Evolutionary conservation across 1,140 invertebrate genomes (phyloP), one percentile per base, ranked within the genome.

Genomic region (Apis laboriosa): DNA sequence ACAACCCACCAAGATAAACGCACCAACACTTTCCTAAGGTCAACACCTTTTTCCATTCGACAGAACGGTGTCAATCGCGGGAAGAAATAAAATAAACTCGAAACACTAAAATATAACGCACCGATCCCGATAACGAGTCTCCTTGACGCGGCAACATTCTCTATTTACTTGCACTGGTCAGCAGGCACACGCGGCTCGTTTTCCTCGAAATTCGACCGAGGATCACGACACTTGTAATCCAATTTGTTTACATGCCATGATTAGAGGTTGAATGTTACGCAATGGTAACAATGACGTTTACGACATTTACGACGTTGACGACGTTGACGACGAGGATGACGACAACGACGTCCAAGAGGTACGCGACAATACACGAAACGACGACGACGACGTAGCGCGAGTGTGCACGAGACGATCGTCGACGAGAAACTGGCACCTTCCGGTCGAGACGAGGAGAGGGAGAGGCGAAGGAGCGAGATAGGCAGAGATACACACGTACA

Each of bases 401-500:
- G 77, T 90, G 83, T 84, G 84, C 70, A 83, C 86, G 87, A 89
- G 89, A 90, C 90, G 90, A 91, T 90, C 85, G 89, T 90, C 86
- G 90, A 91, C 85, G 92, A 92, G 91, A 92, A 92, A 93, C 92
- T 93, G 92, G 91, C 91, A 92, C 90, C 91, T 92, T 92, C 91
- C 91, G 91, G 92, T 91, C 89, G 90, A 87, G 89, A 91, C 87
- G 85, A 84, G 71, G 73, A 67, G 79, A 84, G 81, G 70, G 76
- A 63, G 70, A 76, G 51, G 60, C 67, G 53, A 28, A 56, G 74
- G 68, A 77, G 77, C 70, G 72, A 89, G 87, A 90, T 15, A 76
- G 82, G 71, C 19, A 53, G 28, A 68, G 80, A 80, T 83, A 85
- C 67, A 82, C 67, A 83, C 34, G 73, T 73, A 67, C 28, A 12